Base-by-base conservation (phyloP, 2,113 vertebrate genomes). In the Polyodon spathula region DNA sequence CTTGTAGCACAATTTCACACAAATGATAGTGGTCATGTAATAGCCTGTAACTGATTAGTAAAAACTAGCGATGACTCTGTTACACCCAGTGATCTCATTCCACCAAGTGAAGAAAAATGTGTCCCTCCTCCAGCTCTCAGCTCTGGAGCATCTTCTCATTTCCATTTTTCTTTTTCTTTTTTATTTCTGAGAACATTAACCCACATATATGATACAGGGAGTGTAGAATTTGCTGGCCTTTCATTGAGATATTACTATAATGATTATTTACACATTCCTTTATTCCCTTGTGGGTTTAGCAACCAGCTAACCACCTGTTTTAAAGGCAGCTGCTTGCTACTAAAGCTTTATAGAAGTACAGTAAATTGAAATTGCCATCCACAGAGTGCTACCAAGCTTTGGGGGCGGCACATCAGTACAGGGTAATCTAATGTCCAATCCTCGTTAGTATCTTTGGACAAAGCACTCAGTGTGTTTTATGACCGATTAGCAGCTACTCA, bases 401-500 rank as follows among this genome's bases (percentile, higher is more conserved):
- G 39, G 27, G 42, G 57, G 41, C 39, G n/a, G 52, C 16, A 11
- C 27, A 16, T 37, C 56, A 5, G 15, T 40, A 61, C 38, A 56
- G 59, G 59, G 17, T 37, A 12, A 56, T 54, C 42, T 37, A 11
- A 54, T 56, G 52, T 52, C 8, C 59, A 38, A 56, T 53, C 60
- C 65, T 75, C 59, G 54, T 73, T 71, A 73, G 42, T 43, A 51
- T 60, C 54, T 58, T 62, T 54, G 50, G 58, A 58, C 59, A 51
- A 50, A 67, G 72, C 63, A 57, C 56, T 10, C 41, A 43, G 37
- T 54, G 43, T 6, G 40, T 55, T 69, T 66, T 69, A 64, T 56
- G 52, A 55, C 60, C 53, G 58, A 71, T 79, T 77, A 75, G 60
- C 71, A 79, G 69, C 63, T 61, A 71, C 66, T 79, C 70, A 74